Evolutionary conservation across 2,113 vertebrate genomes (phyloP), one percentile per base, ranked within the genome.

Genomic region (Sigmodon hispidus): DNA sequence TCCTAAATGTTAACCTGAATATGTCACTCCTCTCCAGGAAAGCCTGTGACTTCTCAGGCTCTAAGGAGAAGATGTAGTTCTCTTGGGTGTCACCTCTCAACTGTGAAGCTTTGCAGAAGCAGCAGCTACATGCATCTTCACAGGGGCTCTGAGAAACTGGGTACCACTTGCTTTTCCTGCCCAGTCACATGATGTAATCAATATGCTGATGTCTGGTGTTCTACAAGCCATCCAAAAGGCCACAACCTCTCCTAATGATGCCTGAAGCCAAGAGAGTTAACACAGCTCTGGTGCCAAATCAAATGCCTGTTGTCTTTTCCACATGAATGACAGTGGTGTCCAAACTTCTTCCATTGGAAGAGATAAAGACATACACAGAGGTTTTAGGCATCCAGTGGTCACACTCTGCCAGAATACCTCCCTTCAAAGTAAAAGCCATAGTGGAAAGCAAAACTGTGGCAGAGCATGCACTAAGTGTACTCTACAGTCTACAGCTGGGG

Each of bases 1-100:
- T 84, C 75, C 89, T 84, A 89, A 95, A 77, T 83, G 34, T 55
- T 89, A 76, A 81, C 73, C 65, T 93, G 85, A 89, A 77, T 26
- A 36, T 31, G 59, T 93, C 61, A 21, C 50, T 83, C 48, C 67
- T 43, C 87, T 89, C 61, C 65, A 81, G 73, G 36, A 83, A 94
- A 11, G 34, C 40, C 69, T 24, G 2, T 61, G 75, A 83, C 59
- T 86, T 87, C 61, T 83, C 52, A 52, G 55, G 48, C 48, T 65
- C 59, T 50, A 45, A 22, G 24, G 59, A 26, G 26, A 75, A 87
- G 43, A 70, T 24, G 67, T 67, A 91, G 84, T 24, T 50, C 73
- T 59, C 26, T 12, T n/a, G 63, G 17, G 22, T 73, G 69, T 70
- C 17, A 2, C n/a, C n/a, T 73, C n/a, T 73, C n/a, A 61, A 81